Evolutionary conservation across 2,888 invertebrate species (phyloP), one percentile per base, ranked within the genome.

Genomic region (Agonopterix arenella): DNA sequence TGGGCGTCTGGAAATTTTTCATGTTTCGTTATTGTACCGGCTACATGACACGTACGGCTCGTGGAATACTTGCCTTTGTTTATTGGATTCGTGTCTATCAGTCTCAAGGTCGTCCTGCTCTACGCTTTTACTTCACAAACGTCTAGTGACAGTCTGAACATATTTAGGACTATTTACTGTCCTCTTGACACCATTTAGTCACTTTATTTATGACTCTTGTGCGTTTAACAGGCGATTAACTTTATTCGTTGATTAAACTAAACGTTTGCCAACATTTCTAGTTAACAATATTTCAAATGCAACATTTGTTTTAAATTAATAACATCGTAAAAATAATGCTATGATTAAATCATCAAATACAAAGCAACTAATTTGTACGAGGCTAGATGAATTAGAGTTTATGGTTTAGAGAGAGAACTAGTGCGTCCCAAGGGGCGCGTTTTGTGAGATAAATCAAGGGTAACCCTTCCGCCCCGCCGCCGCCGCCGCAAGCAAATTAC

Each of bases 1-100:
- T 81, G 84, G 73, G 85, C 83, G 89, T 85, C 88, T 89, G 85
- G 85, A 88, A 85, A 88, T 89, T 89, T 88, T 89, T 89, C 88
- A 88, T 89, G 89, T 90, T 89, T 88, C 85, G 86, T 89, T 89
- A 89, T 86, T 88, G 85, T 82, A 77, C 66, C 67, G 73, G 73
- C 70, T 75, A 76, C 81, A 77, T 82, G 80, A 82, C 85, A 83
- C 81, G 83, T 80, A 79, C 79, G 74, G 73, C 62, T 60, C 57
- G 73, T 72, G 76, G 67, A 70, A 72, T 67, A 68, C 67, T 64
- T 68, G 58, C 62, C 71, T 69, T 73, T 79, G 79, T 80, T 78
- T 81, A 80, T 79, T 75, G 73, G 71, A 71, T 73, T 73, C 73
- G 72, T 74, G 68, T 66, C 60, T 42, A 65, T 63, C 52, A 60